These are phyloP conservation scores for Rhyacophila evoluta DNA, from an alignment of 2,888 invertebrate species.

Conservation along the genomic window DNA sequence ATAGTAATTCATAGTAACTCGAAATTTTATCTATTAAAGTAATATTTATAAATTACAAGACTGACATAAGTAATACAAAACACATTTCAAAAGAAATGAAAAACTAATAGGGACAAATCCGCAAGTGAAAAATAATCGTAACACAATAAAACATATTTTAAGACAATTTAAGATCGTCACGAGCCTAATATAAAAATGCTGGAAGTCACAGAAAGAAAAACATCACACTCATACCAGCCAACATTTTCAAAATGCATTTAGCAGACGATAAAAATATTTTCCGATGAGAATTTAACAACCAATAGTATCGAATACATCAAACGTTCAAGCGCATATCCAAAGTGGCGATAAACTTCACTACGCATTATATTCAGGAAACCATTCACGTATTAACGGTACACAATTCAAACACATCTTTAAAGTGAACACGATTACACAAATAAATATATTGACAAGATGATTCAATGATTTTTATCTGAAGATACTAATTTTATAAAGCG, in stretches of 20 bases:
- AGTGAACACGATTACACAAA: too few relatives aligned
- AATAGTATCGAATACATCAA: neutral
- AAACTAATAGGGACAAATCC: neutral
- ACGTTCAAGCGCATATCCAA: neutral
- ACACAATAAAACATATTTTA: too few relatives aligned
- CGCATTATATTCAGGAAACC: neutral
- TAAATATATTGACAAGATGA: neutral
- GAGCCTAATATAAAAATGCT: neutral
- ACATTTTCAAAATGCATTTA: neutral
- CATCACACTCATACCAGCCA: neutral
- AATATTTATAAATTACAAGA: too few relatives aligned
- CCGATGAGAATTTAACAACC: neutral
- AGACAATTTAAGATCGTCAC: neutral
- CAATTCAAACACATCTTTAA: neutral
- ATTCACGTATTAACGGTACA: neutral
- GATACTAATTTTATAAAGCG: neutral
- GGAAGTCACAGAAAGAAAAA: conserved; percentile 2
- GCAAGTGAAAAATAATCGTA: neutral
- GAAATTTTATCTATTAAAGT: too few relatives aligned
- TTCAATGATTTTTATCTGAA: neutral
- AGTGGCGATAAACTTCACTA: neutral
- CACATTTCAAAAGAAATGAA: conserved; percentile 17
- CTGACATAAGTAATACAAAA: neutral
- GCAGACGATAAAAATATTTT: neutral
- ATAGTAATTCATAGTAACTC: too few relatives aligned